Evolutionary conservation across 2,888 invertebrate genomes (phyloP).

Genomic region (Miltochrista miniata): DNA sequence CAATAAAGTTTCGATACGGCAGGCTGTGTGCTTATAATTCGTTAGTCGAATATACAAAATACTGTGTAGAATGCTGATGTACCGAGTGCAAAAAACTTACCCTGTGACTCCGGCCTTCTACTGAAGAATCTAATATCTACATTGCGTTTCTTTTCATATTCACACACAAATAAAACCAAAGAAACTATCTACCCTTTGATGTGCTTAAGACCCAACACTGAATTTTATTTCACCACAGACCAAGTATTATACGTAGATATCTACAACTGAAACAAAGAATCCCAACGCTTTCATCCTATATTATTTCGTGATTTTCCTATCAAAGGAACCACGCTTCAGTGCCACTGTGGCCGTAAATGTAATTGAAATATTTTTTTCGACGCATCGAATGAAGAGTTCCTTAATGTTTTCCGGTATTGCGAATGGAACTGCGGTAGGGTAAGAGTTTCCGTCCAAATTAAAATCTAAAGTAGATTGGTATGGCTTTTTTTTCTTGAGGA

Average conservation of each 20-base stretch:
- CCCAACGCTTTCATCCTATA: slow-evolving; percentile 10
- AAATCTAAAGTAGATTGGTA: neutral
- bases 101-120: too few relatives aligned
- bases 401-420: slow-evolving; percentile 3
- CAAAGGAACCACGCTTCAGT: slow-evolving; percentile 17
- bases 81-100: too few relatives aligned
- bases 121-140: too few relatives aligned
- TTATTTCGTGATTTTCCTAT: slow-evolving; percentile 7
- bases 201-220: too few relatives aligned
- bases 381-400: slow-evolving; percentile 5
- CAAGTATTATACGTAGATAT: neutral
- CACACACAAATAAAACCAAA: too few relatives aligned
- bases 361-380: slow-evolving; percentile 11
- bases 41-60: too few relatives aligned
- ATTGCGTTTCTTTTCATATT: too few relatives aligned
- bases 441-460: neutral
- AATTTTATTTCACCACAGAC: neutral
- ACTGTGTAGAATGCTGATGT: too few relatives aligned
- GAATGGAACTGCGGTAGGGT: neutral
- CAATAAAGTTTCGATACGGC: too few relatives aligned
- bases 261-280: neutral
- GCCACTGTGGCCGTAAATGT: slow-evolving; percentile 7
- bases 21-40: too few relatives aligned
- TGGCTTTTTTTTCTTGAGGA: too few relatives aligned
- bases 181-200: too few relatives aligned